Conservation (phyloP, 2,797 vertebrate species). For the Paramormyrops hopkinsi region DNA sequence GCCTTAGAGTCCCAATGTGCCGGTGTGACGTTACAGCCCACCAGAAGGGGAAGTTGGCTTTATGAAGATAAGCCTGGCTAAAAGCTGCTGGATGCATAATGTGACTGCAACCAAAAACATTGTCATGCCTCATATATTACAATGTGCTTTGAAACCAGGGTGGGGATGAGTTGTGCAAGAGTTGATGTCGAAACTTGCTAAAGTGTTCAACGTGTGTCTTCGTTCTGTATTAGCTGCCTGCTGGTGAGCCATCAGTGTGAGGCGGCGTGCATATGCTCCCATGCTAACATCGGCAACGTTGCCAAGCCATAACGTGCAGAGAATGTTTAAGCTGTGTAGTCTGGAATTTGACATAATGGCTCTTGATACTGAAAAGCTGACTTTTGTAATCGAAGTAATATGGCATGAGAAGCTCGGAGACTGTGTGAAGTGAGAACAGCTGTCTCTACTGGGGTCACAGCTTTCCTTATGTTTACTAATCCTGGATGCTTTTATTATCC, state of each 20-base stretch:
- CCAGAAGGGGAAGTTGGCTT: not conserved
- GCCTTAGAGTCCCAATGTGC: not conserved
- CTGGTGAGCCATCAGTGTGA: not conserved
- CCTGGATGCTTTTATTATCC: not conserved
- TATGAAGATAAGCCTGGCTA: slow-evolving; percentile 1
- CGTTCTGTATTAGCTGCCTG: not conserved
- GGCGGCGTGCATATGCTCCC: not conserved
- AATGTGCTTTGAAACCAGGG: not conserved
- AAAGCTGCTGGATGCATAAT: not conserved
- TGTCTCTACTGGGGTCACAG: not conserved
- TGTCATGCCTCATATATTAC: not conserved
- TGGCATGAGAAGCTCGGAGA: not conserved
- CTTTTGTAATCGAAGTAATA: not conserved
- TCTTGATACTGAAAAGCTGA: not conserved
- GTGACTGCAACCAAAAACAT: not conserved
- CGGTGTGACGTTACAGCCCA: not conserved
- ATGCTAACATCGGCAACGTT: not conserved
- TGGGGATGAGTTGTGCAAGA: slow-evolving; percentile 1
- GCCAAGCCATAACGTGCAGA: not conserved
- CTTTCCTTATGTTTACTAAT: not conserved
- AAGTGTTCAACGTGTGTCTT: not conserved
- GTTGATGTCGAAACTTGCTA: not conserved
- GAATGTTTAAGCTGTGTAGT: not conserved
- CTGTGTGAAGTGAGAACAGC: not conserved
- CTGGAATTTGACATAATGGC: not conserved